These are phyloP conservation scores for Spodoptera frugiperda DNA, from an alignment of 1,140 invertebrate species.

Conservation along the genomic window DNA sequence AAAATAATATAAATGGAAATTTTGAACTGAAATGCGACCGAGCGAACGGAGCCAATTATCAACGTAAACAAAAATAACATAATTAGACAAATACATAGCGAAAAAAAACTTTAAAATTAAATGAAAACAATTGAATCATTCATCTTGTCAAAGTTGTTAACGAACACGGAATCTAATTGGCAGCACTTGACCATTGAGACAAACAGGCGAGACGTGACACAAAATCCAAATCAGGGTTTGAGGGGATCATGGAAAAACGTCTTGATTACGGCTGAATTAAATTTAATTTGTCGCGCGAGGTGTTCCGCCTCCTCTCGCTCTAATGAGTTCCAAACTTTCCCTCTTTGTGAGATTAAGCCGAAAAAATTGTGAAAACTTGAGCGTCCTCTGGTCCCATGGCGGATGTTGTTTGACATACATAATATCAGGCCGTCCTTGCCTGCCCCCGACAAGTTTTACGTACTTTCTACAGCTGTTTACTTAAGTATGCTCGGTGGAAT, in stretches of 20 bases:
- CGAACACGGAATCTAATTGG: constrained; percentile 50
- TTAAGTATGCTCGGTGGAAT: constrained; percentile 67
- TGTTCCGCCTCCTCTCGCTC: constrained; percentile 68
- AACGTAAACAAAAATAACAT: constrained; percentile 4
- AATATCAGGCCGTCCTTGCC: constrained; percentile 58
- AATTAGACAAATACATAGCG: background rate
- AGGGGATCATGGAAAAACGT: constrained; percentile 46
- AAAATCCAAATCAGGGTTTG: constrained; percentile 48
- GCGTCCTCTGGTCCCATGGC: constrained; percentile 55
- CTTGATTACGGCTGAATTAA: constrained; percentile 63
- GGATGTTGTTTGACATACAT: constrained; percentile 62
- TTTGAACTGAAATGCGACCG: background rate
- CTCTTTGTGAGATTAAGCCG: constrained; percentile 75
- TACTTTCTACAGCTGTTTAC: constrained; percentile 66
- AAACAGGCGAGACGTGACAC: constrained; percentile 38
- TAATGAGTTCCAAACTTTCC: constrained; percentile 79
- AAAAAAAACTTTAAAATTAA: constrained; percentile 43
- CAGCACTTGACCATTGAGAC: constrained; percentile 51
- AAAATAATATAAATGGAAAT: constrained; percentile 33
- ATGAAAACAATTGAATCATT: constrained; percentile 44
- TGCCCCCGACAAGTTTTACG: constrained; percentile 59
- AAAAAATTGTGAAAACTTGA: constrained; percentile 75
- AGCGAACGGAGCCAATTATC: background rate
- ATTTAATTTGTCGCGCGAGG: constrained; percentile 69
- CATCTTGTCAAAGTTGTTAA: constrained; percentile 40